A percentile compares a stretch with the other conserved stretches of the same genome.
Evolutionary conservation across 1,140 invertebrate genomes (phyloP).

Genomic region (Dinoponera quadriceps): DNA sequence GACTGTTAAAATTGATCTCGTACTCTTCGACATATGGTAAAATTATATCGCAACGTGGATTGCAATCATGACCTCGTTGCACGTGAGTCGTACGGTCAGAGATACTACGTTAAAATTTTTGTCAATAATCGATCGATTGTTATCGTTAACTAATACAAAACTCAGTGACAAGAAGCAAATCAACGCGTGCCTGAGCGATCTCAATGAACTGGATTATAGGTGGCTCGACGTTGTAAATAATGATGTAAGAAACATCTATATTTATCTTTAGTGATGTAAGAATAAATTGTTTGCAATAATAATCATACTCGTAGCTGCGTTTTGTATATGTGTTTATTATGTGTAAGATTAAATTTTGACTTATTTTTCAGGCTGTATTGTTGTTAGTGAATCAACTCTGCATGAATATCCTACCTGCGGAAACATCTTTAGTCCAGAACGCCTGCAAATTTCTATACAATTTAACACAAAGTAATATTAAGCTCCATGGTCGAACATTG

Average conservation of each 20-base stretch:
- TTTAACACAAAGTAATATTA: slow-evolving; percentile 79
- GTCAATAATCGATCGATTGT: slow-evolving; percentile 78
- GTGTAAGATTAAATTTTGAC: slow-evolving; percentile 6
- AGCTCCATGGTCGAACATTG: slow-evolving; percentile 80
- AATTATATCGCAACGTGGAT: not conserved
- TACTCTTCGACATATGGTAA: not conserved
- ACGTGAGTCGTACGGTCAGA: slow-evolving; percentile 1
- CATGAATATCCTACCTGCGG: slow-evolving; percentile 77
- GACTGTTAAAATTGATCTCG: not conserved
- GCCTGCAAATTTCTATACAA: slow-evolving; percentile 82
- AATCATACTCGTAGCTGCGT: slow-evolving; percentile 7
- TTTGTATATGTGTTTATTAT: slow-evolving; percentile 1
- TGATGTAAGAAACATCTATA: slow-evolving; percentile 78
- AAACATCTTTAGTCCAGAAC: slow-evolving; percentile 81
- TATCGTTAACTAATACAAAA: slow-evolving; percentile 77
- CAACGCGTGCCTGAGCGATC: slow-evolving; percentile 79
- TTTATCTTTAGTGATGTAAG: slow-evolving; percentile 62
- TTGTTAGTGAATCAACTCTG: slow-evolving; percentile 84
- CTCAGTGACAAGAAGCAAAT: slow-evolving; percentile 81
- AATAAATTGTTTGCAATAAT: slow-evolving; percentile 18
- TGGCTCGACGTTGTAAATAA: slow-evolving; percentile 76
- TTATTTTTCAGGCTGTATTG: slow-evolving; percentile 79
- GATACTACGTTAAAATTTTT: slow-evolving; percentile 72
- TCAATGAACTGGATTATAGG: slow-evolving; percentile 83
- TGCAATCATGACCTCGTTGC: slow-evolving; percentile 58